phyloP scores from a whole-genome alignment of 2,888 invertebrate species.

The Epinotia brunnichana region DNA sequence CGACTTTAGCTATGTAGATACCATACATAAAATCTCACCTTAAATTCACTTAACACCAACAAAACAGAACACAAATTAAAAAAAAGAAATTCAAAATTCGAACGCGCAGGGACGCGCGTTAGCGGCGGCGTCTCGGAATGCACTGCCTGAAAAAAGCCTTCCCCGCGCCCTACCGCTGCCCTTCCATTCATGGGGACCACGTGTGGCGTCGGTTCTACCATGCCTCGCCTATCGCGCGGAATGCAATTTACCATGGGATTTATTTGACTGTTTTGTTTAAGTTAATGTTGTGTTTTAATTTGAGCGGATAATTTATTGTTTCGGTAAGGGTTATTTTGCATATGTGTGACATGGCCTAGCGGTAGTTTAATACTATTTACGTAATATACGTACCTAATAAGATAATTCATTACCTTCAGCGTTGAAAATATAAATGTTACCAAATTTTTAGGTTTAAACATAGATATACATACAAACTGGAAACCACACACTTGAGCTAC shows the following conservation, averaged over 20 bases:
- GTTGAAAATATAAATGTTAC: no score
- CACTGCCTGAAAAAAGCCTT: conserved; percentile 84
- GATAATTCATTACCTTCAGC: no score
- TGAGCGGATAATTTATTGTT: not conserved
- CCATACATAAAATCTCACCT: conserved; percentile 20
- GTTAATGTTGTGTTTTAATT: conserved; percentile 8
- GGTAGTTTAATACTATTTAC: no score
- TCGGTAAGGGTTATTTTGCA: not conserved
- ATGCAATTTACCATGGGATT: conserved; percentile 42
- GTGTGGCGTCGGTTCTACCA: conserved; percentile 77
- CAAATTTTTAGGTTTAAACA: no score
- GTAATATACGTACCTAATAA: no score
- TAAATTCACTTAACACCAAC: conserved; percentile 30
- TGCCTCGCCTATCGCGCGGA: conserved; percentile 75
- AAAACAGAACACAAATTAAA: conserved; percentile 8
- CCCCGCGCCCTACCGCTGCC: conserved; percentile 55
- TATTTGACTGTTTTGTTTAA: conserved; percentile 7
- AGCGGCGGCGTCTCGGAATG: conserved; percentile 63
- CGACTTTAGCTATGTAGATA: no score
- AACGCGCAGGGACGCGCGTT: conserved; percentile 59
- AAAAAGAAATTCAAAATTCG: not conserved
- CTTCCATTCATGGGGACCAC: conserved; percentile 67
- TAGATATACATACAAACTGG: no score
- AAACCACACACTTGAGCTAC: no score
- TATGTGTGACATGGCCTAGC: no score